phyloP scores from a whole-genome alignment of 2,113 vertebrate genomes.

The Tautogolabrus adspersus region DNA sequence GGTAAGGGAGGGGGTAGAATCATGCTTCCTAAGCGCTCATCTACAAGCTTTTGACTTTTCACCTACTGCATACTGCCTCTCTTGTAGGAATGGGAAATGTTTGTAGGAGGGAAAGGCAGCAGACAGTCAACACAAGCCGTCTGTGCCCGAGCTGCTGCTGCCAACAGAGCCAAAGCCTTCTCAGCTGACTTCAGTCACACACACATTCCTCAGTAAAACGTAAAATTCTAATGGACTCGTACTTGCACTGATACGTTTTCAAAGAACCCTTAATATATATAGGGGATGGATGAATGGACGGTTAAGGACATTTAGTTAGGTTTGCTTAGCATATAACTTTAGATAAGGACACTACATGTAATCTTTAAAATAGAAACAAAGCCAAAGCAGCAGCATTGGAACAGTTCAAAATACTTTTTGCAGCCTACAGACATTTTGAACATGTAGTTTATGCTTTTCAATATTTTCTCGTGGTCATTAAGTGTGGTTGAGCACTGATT shows the following conservation, averaged over 20 bases:
- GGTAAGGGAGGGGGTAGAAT: too few species aligned
- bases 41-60: slow-evolving; percentile 68
- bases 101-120: slow-evolving; percentile 56
- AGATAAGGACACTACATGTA: too few species aligned
- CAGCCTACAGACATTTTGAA: neutral
- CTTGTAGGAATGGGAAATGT: slow-evolving; percentile 69
- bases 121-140: slow-evolving; percentile 63
- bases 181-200: slow-evolving; percentile 69
- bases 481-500: neutral
- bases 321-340: neutral
- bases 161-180: slow-evolving; percentile 56
- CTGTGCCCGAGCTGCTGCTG: slow-evolving; percentile 41
- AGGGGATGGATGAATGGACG: neutral
- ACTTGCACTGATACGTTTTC: neutral
- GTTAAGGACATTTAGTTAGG: neutral
- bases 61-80: slow-evolving; percentile 61
- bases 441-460: neutral
- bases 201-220: slow-evolving; percentile 19
- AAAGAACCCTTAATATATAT: slow-evolving; percentile 4
- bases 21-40: slow-evolving; percentile 27
- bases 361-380: neutral
- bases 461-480: neutral
- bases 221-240: neutral
- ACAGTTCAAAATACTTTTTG: neutral
- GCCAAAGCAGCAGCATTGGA: neutral